These are phyloP conservation scores for Chroicocephalus ridibundus DNA, from an alignment of 2,113 vertebrate genomes.

Conservation along the genomic window DNA sequence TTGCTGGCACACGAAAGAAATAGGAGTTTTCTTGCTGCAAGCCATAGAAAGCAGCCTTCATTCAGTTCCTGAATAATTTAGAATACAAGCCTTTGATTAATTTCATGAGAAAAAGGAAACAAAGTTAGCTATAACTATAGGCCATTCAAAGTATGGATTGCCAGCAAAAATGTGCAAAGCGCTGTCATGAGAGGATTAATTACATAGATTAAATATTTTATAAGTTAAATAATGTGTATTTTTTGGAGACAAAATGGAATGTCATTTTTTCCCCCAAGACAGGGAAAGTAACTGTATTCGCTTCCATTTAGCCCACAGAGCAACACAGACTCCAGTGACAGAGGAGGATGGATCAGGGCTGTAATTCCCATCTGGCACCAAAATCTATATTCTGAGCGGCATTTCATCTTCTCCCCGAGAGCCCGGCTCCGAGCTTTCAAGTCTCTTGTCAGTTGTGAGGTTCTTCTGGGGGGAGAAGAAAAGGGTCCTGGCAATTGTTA, in stretches of 20 bases:
- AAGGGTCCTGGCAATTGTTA: not conserved
- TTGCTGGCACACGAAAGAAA: conserved; percentile 35
- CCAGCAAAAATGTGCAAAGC: conserved; percentile 69
- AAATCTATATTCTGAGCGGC: conserved; percentile 60
- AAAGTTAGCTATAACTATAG: conserved; percentile 59
- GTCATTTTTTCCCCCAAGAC: conserved; percentile 76
- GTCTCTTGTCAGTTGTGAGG: conserved; percentile 33
- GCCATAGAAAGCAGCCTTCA: conserved; percentile 57
- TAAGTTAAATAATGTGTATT: conserved; percentile 83
- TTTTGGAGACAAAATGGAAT: conserved; percentile 81
- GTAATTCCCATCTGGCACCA: conserved; percentile 66
- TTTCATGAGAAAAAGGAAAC: conserved; percentile 53
- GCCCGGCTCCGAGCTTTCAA: conserved; percentile 19
- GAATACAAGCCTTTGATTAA: conserved; percentile 62
- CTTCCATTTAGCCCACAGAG: conserved; percentile 73
- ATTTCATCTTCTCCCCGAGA: conserved; percentile 43
- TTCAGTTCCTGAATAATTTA: conserved; percentile 72
- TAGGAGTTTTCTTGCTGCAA: conserved; percentile 51
- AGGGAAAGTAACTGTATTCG: conserved; percentile 59
- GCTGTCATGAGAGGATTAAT: conserved; percentile 77
- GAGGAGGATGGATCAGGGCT: conserved; percentile 64
- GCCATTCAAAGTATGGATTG: conserved; percentile 61
- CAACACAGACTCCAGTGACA: conserved; percentile 47
- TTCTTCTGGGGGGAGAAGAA: not conserved
- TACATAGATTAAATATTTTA: conserved; percentile 82